Base-by-base conservation (phyloP, 2,888 invertebrate species). In the Chrysodeixis includens region DNA sequence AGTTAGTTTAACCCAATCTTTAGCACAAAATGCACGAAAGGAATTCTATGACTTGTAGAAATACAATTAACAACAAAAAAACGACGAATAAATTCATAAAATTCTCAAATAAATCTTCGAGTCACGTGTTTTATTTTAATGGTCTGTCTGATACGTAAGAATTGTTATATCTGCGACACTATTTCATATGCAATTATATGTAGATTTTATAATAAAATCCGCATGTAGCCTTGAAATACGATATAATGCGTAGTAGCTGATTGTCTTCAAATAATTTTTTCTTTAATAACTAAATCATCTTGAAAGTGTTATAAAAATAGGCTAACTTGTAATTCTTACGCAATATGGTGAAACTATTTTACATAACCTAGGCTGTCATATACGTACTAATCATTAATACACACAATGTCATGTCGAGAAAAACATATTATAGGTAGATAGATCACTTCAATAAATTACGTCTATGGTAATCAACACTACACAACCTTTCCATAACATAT, bases 251-350 rank as follows among this genome's bases (percentile, higher is more conserved):
- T 40, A 40, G n/a, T 6, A n/a, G n/a, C 0, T n/a, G 6, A 7
- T 6, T 26, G 26, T 6, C 26, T 26, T 26, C 6, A 26, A 4
- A 26, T 6, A 4, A 26, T 2, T 26, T 26, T 4, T 26, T 46
- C 8, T 46, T 8, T 1, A 35, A 14, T 2, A 35, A 14, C 35
- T 12, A 14, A 12, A 14, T 14, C 35, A 35, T 35, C 12, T 35
- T 14, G 12, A 14, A 12, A 35, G 12, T 14, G 35, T 35, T 35
- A 12, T 14, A 5, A 35, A 46, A 18, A 46, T 16, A n/a, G 54
- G 22, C 40, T 40, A 10, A 56, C 46, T 44, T 49, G n/a, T 62
- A 30, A 69, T 16, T 63, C 26, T 71, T 74, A 53, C 71, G 30
- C 53, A 63, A 74, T 22, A 57, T 59, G 53, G 35, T 30, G 64